A percentile compares a stretch with the other conserved stretches of the same genome.
These are phyloP conservation scores for Idaea straminata DNA, from an alignment of 2,888 invertebrate species.

Conservation along the genomic window DNA sequence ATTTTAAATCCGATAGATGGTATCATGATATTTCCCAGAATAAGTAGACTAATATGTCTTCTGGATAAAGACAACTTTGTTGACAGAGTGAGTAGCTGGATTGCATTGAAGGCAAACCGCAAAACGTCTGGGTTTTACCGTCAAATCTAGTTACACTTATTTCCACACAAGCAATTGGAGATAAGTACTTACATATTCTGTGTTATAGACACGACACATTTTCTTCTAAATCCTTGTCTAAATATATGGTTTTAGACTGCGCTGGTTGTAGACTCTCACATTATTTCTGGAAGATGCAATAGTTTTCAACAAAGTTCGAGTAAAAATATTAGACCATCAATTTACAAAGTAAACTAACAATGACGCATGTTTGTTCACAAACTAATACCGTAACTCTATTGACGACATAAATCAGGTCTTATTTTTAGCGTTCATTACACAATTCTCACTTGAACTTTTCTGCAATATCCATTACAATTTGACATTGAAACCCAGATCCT, in stretches of 20 bases:
- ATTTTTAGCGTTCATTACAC: neutral
- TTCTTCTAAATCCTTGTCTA: too few relatives aligned
- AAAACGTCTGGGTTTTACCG: neutral
- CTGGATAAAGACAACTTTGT: neutral
- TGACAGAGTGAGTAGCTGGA: neutral
- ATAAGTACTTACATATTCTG: too few relatives aligned
- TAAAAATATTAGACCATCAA: neutral
- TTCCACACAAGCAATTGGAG: neutral
- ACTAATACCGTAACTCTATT: neutral
- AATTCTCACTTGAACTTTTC: neutral
- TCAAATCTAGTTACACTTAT: neutral
- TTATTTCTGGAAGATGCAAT: too few relatives aligned
- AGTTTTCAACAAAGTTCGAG: neutral
- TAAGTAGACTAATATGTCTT: neutral
- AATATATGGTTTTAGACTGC: too few relatives aligned
- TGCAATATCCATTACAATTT: neutral
- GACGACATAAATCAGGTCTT: neutral
- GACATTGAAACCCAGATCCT: neutral
- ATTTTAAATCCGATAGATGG: too few relatives aligned
- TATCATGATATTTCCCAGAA: neutral
- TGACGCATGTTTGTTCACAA: neutral
- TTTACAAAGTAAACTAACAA: neutral
- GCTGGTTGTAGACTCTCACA: too few relatives aligned
- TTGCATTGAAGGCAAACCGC: neutral
- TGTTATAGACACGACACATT: too few relatives aligned